Base-by-base conservation (phyloP, 2,797 vertebrate genomes). In the Ceyx erithaca region DNA sequence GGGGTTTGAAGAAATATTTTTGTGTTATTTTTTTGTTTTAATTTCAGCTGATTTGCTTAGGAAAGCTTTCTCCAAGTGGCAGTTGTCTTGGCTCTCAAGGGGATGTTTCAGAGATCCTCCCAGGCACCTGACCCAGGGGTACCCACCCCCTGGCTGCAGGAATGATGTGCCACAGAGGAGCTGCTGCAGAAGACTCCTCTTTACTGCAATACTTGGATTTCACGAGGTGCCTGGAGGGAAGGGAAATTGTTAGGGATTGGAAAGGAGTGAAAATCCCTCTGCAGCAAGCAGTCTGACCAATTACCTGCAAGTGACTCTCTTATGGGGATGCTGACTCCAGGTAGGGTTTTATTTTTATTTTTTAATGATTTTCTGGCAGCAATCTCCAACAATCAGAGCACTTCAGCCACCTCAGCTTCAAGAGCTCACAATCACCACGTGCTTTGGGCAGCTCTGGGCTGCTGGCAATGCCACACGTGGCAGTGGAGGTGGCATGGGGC, bases 111-210 rank as follows among this genome's bases (percentile, higher is more conserved):
- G 71, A 72, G 21, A 49, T 59, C 43, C 43, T n/a, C 43, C 37
- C 10, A 51, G 22, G 59, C 71, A 14, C 5, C 14, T 48, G 77
- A 86, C 72, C 69, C 17, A 48, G 17, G 7, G 75, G 43, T 31
- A 63, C 20, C 17, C 17, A 51, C 9, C 23, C 12, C 55, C 80
- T 48, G 77, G 69, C 85, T 52, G 72, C 85, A 93, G 92, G 91
- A 95, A 95, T 87, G 89, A 93, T 91, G 89, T 93, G 89, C 55
- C 76, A 76, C 80, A 76, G 87, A 94, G 85, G 72, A 91, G 40
- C 66, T 95, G 87, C 94, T 77, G 87, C 69, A 66, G 85, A 87
- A 67, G 79, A 25, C 54, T 75, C 59, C 25, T 87, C 40, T 66
- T 92, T 92, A 59, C 78, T 83, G 21, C 80, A 80, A 76, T 63